phyloP scores from a whole-genome alignment of 2,797 vertebrate genomes.

The Orestias chungarensis region DNA sequence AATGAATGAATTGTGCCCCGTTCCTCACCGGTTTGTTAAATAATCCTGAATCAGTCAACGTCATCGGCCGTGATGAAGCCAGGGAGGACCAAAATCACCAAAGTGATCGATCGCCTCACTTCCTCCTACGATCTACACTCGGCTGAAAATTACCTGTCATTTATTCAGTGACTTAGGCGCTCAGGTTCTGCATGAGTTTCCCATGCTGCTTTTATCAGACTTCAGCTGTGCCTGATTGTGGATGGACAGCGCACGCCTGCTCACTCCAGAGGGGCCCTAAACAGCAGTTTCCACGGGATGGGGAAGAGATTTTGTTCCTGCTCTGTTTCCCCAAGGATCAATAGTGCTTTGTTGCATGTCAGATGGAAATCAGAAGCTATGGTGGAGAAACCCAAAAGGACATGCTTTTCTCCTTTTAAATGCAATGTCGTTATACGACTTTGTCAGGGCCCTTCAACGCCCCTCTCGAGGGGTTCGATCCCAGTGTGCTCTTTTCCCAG shows the following conservation, averaged over 20 bases:
- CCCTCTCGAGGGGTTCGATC: slow-evolving; percentile 43
- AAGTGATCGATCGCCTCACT: slow-evolving; percentile 82
- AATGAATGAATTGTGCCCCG: slow-evolving; percentile 9
- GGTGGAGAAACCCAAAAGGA: slow-evolving; percentile 52
- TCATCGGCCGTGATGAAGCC: slow-evolving; percentile 77
- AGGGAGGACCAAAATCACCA: slow-evolving; percentile 74
- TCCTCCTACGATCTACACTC: slow-evolving; percentile 67
- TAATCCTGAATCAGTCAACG: slow-evolving; percentile 62
- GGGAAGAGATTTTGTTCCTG: slow-evolving; percentile 51
- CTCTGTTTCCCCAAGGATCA: slow-evolving; percentile 78
- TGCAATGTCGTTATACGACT: slow-evolving; percentile 59
- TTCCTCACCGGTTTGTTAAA: slow-evolving; percentile 46
- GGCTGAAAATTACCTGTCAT: slow-evolving; percentile 86
- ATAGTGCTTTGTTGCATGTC: slow-evolving; percentile 79
- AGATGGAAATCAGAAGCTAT: slow-evolving; percentile 74
- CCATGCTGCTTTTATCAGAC: slow-evolving; percentile 40
- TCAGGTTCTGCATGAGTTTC: slow-evolving; percentile 60
- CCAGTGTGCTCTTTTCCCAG: slow-evolving; percentile 35
- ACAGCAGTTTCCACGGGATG: slow-evolving; percentile 34
- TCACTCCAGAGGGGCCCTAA: slow-evolving; percentile 32
- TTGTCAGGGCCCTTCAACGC: slow-evolving; percentile 39
- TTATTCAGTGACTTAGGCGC: slow-evolving; percentile 78
- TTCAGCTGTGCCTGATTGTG: slow-evolving; percentile 36
- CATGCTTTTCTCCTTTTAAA: slow-evolving; percentile 63
- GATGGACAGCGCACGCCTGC: slow-evolving; percentile 18